phyloP scores from a whole-genome alignment of 2,113 vertebrate species.

The Cyphomyrus discorhynchus region DNA sequence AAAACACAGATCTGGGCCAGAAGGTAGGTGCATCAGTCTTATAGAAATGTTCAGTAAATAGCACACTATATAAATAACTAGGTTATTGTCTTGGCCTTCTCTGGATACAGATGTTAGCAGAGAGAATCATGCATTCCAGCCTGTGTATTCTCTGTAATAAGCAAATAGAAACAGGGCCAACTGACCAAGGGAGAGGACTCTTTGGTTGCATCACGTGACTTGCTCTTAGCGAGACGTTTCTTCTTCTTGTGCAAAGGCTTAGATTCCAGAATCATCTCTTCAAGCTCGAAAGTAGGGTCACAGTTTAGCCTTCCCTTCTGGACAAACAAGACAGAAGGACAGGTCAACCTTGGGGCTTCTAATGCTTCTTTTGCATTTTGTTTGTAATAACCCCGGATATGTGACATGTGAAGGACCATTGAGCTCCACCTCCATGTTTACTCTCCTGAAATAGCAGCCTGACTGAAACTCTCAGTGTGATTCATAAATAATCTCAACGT shows the following conservation, averaged over 20 bases:
- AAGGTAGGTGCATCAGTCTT: not conserved
- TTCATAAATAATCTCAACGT: not conserved
- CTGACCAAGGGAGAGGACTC: conserved; percentile 73
- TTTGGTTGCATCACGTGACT: conserved; percentile 70
- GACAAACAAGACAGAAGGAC: not conserved
- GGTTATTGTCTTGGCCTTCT: not conserved
- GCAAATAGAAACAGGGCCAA: not conserved
- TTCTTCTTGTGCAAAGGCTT: conserved; percentile 98
- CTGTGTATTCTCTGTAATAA: not conserved
- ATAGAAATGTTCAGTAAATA: not conserved
- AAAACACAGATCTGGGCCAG: not conserved
- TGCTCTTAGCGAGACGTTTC: conserved; percentile 80
- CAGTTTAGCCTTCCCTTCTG: conserved; percentile 90
- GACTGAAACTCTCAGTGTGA: not conserved
- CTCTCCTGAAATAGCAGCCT: not conserved
- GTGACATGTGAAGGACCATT: not conserved
- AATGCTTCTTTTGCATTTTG: not conserved
- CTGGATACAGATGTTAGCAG: not conserved
- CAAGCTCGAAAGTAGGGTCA: conserved; percentile 91
- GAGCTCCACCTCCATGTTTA: not conserved
- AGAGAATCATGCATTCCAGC: not conserved
- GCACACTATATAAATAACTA: not conserved
- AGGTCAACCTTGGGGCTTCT: not conserved
- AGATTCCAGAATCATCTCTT: conserved; percentile 98
- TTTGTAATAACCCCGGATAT: not conserved